Evolutionary conservation across 2,113 vertebrate genomes (phyloP).

Genomic region (Forbesichthys papilliferus): DNA sequence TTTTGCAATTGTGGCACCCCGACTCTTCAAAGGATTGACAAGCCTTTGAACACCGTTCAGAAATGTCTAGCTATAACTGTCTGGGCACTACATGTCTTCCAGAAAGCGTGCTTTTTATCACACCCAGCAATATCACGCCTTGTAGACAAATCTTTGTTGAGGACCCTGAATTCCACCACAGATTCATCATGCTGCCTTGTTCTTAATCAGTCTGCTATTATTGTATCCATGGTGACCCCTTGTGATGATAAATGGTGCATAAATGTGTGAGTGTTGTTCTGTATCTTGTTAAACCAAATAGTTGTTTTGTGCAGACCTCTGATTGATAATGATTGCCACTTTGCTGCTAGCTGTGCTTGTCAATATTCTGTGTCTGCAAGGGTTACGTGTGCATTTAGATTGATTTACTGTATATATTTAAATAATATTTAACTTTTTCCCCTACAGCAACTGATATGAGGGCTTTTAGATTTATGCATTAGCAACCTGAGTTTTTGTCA

Average conservation of each 20-base stretch:
- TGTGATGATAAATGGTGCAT: conserved; percentile 76
- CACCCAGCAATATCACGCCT: conserved; percentile 58
- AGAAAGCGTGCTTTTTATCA: conserved; percentile 41
- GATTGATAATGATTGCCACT: conserved; percentile 58
- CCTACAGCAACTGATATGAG: conserved; percentile 9
- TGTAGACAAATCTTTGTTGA: conserved; percentile 35
- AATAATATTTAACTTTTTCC: neutral
- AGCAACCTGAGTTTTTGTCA: conserved; percentile 35
- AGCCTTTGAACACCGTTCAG: conserved; percentile 25
- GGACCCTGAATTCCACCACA: conserved; percentile 41
- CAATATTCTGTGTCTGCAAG: conserved; percentile 47
- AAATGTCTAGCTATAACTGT: conserved; percentile 24
- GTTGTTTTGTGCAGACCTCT: conserved; percentile 69
- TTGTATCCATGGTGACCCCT: conserved; percentile 73
- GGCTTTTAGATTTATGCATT: conserved; percentile 33
- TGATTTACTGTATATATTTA: conserved; percentile 18
- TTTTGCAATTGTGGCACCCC: conserved; percentile 16
- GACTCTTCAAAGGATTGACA: conserved; percentile 27
- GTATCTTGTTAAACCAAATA: conserved; percentile 74
- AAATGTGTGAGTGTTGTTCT: conserved; percentile 72
- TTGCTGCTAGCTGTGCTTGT: conserved; percentile 69
- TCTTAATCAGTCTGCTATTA: conserved; percentile 49
- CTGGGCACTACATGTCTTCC: conserved; percentile 69
- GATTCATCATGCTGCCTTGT: conserved; percentile 55
- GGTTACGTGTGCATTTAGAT: conserved; percentile 13